Conservation (phyloP, 2,113 vertebrate genomes). For the Anarrhichthys ocellatus region DNA sequence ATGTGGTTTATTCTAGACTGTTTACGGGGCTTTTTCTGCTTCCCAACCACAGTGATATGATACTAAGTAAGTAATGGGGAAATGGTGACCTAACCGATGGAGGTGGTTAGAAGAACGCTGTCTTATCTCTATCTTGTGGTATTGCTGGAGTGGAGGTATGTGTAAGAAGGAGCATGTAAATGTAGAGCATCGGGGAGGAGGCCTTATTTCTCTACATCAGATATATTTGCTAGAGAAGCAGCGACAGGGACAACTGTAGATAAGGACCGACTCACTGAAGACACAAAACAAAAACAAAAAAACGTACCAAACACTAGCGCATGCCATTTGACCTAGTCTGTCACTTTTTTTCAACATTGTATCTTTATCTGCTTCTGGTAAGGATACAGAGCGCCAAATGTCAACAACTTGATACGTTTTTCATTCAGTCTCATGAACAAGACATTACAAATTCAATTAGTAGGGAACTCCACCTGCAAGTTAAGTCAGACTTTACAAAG, state of each 20-base stretch:
- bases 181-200: conserved; percentile 60
- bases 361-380: background rate
- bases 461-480: conserved; percentile 1
- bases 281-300: conserved; percentile 12
- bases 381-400: background rate
- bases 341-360: background rate
- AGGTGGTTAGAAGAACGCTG: conserved; percentile 49
- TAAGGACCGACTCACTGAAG: conserved; percentile 29
- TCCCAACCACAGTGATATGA: conserved; percentile 64
- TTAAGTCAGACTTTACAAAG: conserved; percentile 31
- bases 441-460: background rate
- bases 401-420: background rate
- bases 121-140: conserved; percentile 77
- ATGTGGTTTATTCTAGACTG: conserved; percentile 68
- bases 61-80: conserved; percentile 56
- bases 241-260: conserved; percentile 3
- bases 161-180: conserved; percentile 43
- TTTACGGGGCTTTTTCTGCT: conserved; percentile 62
- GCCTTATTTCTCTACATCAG: conserved; percentile 62
- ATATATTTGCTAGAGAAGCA: conserved; percentile 21
- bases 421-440: background rate
- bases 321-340: background rate
- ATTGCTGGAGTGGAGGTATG: conserved; percentile 51
- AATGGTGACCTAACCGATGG: conserved; percentile 69
- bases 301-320: background rate